A percentile compares a stretch with the other conserved stretches of the same genome.
phyloP scores from a whole-genome alignment of 2,888 invertebrate species.

The Ophioninae sp. region DNA sequence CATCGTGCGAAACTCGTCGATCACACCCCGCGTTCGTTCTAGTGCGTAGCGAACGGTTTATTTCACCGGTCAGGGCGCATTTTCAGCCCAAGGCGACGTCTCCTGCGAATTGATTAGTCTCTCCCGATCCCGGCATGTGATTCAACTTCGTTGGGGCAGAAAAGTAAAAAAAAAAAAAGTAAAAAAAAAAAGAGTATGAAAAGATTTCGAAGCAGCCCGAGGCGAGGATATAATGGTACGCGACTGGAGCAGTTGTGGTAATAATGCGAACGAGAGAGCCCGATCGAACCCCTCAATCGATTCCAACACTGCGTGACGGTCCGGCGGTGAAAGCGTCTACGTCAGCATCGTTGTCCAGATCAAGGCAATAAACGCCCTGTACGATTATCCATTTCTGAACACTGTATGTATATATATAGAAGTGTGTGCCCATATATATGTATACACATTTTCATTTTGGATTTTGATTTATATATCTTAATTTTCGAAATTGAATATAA shows the following conservation, averaged over 20 bases:
- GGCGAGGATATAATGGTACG: conserved; percentile 57
- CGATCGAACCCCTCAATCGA: conserved; percentile 41
- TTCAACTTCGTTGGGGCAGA: conserved; percentile 23
- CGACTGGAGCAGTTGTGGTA: conserved; percentile 39
- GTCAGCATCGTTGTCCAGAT: conserved; percentile 37
- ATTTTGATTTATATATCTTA: not conserved
- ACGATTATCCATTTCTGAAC: conserved; percentile 23
- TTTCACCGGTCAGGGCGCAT: conserved; percentile 29
- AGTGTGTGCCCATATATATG: not conserved
- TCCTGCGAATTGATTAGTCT: conserved; percentile 57
- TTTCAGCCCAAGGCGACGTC: conserved; percentile 42
- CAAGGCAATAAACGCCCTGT: conserved; percentile 35
- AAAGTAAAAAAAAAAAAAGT: conserved; percentile 20
- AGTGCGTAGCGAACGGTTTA: conserved; percentile 34
- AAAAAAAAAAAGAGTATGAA: conserved; percentile 13
- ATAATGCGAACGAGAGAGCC: conserved; percentile 50
- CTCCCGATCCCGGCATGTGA: conserved; percentile 32
- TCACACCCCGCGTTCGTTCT: conserved; percentile 26
- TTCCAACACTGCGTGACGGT: conserved; percentile 32
- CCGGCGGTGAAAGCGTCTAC: conserved; percentile 58
- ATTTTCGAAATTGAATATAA: not conserved
- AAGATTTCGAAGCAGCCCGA: conserved; percentile 35
- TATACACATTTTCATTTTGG: not conserved
- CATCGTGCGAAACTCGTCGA: conserved; percentile 59
- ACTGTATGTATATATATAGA: not conserved